Base-by-base conservation (phyloP, 2,888 invertebrate genomes). In the Pachycephus smyrnensis region DNA sequence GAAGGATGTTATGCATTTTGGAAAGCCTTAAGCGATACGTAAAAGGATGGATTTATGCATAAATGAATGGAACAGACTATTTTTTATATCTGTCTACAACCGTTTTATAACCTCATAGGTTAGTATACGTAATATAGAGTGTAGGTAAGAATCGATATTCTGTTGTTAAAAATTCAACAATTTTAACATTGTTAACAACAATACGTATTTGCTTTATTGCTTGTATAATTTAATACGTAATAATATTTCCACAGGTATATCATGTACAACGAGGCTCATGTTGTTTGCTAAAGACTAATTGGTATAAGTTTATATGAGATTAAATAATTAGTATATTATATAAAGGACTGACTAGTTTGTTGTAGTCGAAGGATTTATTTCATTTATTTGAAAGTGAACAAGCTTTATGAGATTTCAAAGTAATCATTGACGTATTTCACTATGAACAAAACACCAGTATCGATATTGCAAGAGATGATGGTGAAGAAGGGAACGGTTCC, bases 381-480 rank as follows among this genome's bases (percentile, higher is more conserved):
- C 23, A 0, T 9, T 23, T 40, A 2, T 6, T 40, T 9, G 23
- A 55, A 23, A 55, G 55, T 9, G 23, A 23, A 55, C 0, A 2
- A 55, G 23, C 55, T 55, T 55, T 55, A 55, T 55, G 9, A 55
- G 9, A 55, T 55, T 55, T 23, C 55, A 55, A 55, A 55, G 55
- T 55, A 23, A 55, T 9, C 9, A 23, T 2, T 23, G 9, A 23
- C 1, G 9, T 9, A 23, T 23, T 9, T 2, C 23, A 79, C 73
- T 23, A 85, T 84, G 84, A 82, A 82, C 84, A 95, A 95, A 90
- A 95, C 95, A 0, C 94, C 95, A 1, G 94, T 94, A 11, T 94
- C 95, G 71, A 93, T 95, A 4, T 91, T 95, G 30, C 95, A 95
- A 88, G 95, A 95, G 89, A 92, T 94, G 91, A 93, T 94, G 91